These are phyloP conservation scores for Ranitomeya imitator DNA, from an alignment of 2,113 vertebrate genomes.

Conservation along the genomic window DNA sequence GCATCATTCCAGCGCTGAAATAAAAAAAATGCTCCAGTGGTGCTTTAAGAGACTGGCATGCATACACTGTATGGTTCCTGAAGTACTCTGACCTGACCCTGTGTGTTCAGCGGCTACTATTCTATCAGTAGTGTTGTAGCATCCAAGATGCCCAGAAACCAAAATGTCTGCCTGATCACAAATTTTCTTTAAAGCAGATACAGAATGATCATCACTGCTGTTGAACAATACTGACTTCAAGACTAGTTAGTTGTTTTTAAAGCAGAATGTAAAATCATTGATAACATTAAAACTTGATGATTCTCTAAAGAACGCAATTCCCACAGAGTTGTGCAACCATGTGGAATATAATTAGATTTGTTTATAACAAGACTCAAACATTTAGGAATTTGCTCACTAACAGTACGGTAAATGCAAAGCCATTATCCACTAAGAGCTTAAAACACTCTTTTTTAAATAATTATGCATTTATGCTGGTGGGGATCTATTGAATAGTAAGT, in stretches of 20 bases:
- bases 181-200: background rate
- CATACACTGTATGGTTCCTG: too few species aligned
- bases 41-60: too few species aligned
- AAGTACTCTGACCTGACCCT: too few species aligned
- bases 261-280: slow-evolving; percentile 11
- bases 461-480: background rate
- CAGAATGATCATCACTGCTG: background rate
- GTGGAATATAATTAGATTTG: slow-evolving; percentile 28
- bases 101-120: too few species aligned
- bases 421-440: slow-evolving; percentile 2
- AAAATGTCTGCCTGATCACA: too few species aligned
- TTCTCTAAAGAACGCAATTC: slow-evolving; percentile 30
- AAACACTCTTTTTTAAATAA: slow-evolving; percentile 13
- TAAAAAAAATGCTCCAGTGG: too few species aligned
- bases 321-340: slow-evolving; percentile 26
- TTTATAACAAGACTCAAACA: slow-evolving; percentile 22
- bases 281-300: slow-evolving; percentile 37
- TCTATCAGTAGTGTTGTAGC: too few species aligned
- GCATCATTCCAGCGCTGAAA: too few species aligned
- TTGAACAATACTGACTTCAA: background rate
- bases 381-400: slow-evolving; percentile 7
- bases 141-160: too few species aligned
- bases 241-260: slow-evolving; percentile 2
- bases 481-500: slow-evolving; percentile 4
- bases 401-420: slow-evolving; percentile 18